A percentile compares a stretch with the other conserved stretches of the same genome.
Evolutionary conservation across 2,888 invertebrate species (phyloP).

Genomic region (Andrena praecox): DNA sequence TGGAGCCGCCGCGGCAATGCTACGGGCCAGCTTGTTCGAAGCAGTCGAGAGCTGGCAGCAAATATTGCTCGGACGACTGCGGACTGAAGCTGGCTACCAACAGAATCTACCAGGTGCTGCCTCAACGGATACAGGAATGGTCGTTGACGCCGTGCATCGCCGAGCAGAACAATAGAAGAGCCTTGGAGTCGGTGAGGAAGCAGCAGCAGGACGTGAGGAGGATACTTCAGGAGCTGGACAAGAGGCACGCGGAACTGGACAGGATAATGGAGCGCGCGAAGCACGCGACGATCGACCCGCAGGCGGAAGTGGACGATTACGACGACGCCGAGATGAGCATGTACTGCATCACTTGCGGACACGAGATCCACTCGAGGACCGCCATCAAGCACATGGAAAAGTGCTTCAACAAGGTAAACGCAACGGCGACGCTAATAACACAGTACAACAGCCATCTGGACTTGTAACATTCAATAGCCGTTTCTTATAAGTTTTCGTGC

Average conservation of each 20-base stretch:
- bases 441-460: no score
- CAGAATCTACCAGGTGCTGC: slow-evolving; percentile 92
- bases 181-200: slow-evolving; percentile 90
- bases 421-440: neutral
- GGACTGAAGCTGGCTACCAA: slow-evolving; percentile 95
- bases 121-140: slow-evolving; percentile 97
- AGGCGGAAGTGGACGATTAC: slow-evolving; percentile 87
- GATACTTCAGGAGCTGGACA: slow-evolving; percentile 92
- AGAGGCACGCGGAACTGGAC: slow-evolving; percentile 92
- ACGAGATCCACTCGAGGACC: slow-evolving; percentile 96
- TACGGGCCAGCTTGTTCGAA: slow-evolving; percentile 95
- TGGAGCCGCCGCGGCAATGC: slow-evolving; percentile 90
- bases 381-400: slow-evolving; percentile 99
- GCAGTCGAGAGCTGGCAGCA: slow-evolving; percentile 92
- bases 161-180: slow-evolving; percentile 91
- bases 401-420: slow-evolving; percentile 94
- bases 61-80: slow-evolving; percentile 97
- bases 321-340: slow-evolving; percentile 92
- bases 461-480: no score
- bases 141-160: slow-evolving; percentile 94
- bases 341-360: slow-evolving; percentile 98
- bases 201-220: slow-evolving; percentile 92
- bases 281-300: slow-evolving; percentile 89
- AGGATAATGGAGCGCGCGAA: slow-evolving; percentile 92
- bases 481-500: no score